Conservation (phyloP, 2,888 invertebrate species). For the Drosophila ezoana region DNA sequence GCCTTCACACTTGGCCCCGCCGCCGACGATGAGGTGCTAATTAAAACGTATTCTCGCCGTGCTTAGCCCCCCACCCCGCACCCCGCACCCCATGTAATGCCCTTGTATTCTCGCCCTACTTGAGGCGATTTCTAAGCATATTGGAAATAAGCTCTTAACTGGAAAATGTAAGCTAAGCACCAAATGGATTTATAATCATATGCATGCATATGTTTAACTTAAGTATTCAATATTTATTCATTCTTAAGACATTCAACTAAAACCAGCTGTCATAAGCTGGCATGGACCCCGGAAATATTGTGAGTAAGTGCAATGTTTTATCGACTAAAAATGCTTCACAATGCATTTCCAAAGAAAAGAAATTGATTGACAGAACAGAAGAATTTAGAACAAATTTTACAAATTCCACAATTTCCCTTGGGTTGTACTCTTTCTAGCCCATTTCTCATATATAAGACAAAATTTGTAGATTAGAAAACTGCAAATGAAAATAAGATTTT, state of each 20-base stretch:
- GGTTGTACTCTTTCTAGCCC: too few species aligned
- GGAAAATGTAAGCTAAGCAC: background rate
- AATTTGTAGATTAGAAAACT: too few species aligned
- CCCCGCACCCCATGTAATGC: constrained; percentile 1
- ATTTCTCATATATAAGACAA: background rate
- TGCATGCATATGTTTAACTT: background rate
- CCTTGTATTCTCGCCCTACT: constrained; percentile 18
- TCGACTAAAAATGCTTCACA: background rate
- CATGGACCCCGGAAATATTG: constrained; percentile 16
- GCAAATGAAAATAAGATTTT: background rate
- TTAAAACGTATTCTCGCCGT: constrained; percentile 44
- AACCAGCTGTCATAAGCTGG: constrained; percentile 19
- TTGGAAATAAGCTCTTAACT: background rate
- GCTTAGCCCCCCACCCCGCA: background rate
- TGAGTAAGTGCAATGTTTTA: constrained; percentile 11
- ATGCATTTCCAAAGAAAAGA: constrained; percentile 3
- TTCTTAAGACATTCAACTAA: constrained; percentile 9
- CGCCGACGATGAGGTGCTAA: constrained; percentile 19
- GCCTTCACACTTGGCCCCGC: constrained; percentile 63
- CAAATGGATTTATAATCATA: constrained; percentile 8
- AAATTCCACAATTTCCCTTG: background rate
- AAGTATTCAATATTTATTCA: background rate
- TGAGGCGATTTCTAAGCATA: background rate
- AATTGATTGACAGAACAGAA: background rate
- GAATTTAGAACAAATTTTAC: too few species aligned